phyloP scores from a whole-genome alignment of 2,797 vertebrate genomes.

The Spheniscus humboldti region DNA sequence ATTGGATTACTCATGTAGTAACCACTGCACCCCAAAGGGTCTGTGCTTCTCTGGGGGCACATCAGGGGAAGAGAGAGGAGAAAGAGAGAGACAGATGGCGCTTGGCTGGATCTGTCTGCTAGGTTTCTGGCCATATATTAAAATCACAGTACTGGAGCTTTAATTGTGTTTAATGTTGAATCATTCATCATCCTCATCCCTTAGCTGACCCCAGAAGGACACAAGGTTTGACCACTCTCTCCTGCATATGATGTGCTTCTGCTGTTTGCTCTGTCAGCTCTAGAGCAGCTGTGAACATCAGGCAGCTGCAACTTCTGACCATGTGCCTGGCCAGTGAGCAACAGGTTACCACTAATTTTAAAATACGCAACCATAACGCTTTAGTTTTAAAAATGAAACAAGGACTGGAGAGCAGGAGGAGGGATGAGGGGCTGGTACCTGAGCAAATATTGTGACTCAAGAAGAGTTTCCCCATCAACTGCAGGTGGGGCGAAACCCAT shows the following conservation, averaged over 20 bases:
- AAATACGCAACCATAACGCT: neutral
- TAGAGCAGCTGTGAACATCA: neutral
- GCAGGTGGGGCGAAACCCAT: neutral
- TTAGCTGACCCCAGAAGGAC: neutral
- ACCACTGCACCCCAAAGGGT: neutral
- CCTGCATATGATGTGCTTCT: neutral
- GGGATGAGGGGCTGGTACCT: neutral
- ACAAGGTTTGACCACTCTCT: neutral
- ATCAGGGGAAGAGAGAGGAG: neutral
- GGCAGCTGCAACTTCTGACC: neutral
- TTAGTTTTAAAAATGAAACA: neutral
- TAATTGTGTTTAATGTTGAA: neutral
- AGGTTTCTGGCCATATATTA: neutral
- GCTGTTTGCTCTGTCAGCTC: neutral
- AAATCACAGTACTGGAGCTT: neutral
- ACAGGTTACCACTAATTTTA: neutral
- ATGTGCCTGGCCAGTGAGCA: neutral
- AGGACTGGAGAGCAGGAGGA: neutral
- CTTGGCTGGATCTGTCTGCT: neutral
- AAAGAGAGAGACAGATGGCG: neutral
- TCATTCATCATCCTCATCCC: neutral
- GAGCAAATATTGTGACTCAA: neutral
- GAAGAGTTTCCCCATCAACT: neutral
- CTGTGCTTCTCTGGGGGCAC: neutral
- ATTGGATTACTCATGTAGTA: neutral